phyloP scores from a whole-genome alignment of 2,888 invertebrate species.

The Cheilosia impressa region DNA sequence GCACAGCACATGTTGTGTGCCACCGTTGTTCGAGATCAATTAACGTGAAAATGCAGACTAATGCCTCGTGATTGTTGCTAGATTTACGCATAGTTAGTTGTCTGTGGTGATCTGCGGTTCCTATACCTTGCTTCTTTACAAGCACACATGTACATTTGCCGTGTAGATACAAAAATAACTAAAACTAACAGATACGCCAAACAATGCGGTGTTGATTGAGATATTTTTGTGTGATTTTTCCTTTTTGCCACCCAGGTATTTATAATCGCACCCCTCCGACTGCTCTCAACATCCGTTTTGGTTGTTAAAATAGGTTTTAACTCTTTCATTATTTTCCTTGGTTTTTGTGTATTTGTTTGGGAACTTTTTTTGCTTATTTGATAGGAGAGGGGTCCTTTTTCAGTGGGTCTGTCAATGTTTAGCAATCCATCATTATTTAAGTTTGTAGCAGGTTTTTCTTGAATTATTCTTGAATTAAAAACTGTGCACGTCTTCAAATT shows the following conservation, averaged over 20 bases:
- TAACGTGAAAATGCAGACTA: constrained; percentile 70
- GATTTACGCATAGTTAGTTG: constrained; percentile 67
- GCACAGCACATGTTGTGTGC: constrained; percentile 63
- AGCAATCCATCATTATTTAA: constrained; percentile 26
- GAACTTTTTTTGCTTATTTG: constrained; percentile 13
- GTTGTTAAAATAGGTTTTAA: neutral
- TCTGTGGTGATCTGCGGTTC: constrained; percentile 53
- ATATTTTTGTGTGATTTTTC: constrained; percentile 18
- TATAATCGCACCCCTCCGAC: neutral
- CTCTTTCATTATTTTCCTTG: neutral
- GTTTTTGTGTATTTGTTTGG: constrained; percentile 13
- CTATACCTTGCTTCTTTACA: constrained; percentile 24
- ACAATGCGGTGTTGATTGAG: constrained; percentile 60
- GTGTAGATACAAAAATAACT: constrained; percentile 38
- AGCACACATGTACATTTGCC: constrained; percentile 16
- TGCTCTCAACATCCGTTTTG: neutral
- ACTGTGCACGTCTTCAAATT: constrained; percentile 12
- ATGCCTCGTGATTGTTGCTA: constrained; percentile 69
- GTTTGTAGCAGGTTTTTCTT: neutral
- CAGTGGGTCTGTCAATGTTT: constrained; percentile 15
- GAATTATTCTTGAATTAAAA: neutral
- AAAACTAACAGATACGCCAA: constrained; percentile 51
- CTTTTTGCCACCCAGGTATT: neutral
- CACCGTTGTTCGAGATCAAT: constrained; percentile 65
- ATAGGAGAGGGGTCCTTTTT: constrained; percentile 1